phyloP scores from a whole-genome alignment of 2,888 invertebrate species.

The Pyrocoelia pectoralis region DNA sequence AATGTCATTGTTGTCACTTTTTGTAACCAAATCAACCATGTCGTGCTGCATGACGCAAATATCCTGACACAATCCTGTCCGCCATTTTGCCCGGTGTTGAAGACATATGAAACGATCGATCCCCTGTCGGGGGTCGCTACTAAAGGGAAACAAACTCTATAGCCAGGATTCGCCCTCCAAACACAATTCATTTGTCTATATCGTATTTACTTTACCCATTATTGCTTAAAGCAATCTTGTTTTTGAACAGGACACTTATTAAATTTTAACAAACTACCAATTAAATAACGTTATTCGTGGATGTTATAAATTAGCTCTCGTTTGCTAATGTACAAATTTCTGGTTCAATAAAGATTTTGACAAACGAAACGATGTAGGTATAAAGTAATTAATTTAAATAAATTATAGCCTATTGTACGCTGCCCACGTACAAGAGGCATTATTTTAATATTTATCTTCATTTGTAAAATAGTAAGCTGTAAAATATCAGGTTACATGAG shows the following conservation, averaged over 20 bases:
- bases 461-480: constrained; percentile 12
- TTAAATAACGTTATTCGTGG: neutral
- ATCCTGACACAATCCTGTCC: constrained; percentile 43
- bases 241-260: constrained; percentile 17
- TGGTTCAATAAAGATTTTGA: neutral
- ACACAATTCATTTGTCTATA: constrained; percentile 52
- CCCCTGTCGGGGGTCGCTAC: constrained; percentile 45
- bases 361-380: neutral
- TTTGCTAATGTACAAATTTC: neutral
- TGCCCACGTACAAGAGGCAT: neutral
- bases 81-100: constrained; percentile 59
- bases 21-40: constrained; percentile 27
- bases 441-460: constrained; percentile 11
- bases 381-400: constrained; percentile 6
- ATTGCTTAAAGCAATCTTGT: constrained; percentile 41
- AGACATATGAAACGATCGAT: constrained; percentile 58
- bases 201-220: constrained; percentile 41
- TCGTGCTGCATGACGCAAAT: constrained; percentile 41
- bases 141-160: constrained; percentile 51
- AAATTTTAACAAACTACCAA: neutral
- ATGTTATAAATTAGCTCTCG: too few relatives aligned
- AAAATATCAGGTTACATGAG: constrained; percentile 11
- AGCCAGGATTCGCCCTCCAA: constrained; percentile 43
- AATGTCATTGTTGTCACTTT: constrained; percentile 33
- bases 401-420: neutral